Evolutionary conservation across 2,888 invertebrate genomes (phyloP).

Genomic region (Mythimna impura): DNA sequence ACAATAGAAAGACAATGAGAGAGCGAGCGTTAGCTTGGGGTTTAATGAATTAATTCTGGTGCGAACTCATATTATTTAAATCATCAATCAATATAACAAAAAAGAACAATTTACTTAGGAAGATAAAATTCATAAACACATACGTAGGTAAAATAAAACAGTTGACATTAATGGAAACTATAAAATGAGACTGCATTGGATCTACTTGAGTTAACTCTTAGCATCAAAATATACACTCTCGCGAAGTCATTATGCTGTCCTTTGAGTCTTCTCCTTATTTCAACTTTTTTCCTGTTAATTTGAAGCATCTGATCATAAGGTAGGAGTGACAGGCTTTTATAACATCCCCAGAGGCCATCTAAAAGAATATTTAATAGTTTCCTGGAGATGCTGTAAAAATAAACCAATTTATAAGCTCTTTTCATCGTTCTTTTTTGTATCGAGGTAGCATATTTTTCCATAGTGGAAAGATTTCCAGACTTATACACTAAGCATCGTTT

Average conservation of each 20-base stretch:
- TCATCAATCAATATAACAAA: too few relatives aligned
- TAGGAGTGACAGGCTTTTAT: constrained; percentile 24
- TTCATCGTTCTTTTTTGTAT: neutral
- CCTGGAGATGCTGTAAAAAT: neutral
- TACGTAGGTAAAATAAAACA: neutral
- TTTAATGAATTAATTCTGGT: too few relatives aligned
- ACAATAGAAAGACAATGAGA: too few relatives aligned
- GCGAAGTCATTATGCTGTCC: constrained; percentile 29
- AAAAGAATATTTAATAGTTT: constrained; percentile 30
- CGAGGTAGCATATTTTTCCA: constrained; percentile 2
- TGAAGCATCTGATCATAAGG: constrained; percentile 14
- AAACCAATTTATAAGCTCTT: neutral
- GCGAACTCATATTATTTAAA: too few relatives aligned
- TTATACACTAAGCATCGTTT: neutral
- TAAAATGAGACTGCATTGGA: constrained; percentile 1
- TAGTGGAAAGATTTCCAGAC: neutral
- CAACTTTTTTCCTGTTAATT: constrained; percentile 41
- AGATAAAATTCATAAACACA: neutral
- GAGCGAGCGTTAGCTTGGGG: too few relatives aligned
- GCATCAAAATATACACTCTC: constrained; percentile 36
- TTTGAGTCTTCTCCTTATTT: constrained; percentile 32
- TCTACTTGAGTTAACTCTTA: constrained; percentile 5
- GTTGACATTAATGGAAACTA: constrained; percentile 5
- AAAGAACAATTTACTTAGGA: neutral
- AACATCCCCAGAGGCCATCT: constrained; percentile 2